Base-by-base conservation (phyloP, 2,888 invertebrate genomes). In the Pinctada fucata region DNA sequence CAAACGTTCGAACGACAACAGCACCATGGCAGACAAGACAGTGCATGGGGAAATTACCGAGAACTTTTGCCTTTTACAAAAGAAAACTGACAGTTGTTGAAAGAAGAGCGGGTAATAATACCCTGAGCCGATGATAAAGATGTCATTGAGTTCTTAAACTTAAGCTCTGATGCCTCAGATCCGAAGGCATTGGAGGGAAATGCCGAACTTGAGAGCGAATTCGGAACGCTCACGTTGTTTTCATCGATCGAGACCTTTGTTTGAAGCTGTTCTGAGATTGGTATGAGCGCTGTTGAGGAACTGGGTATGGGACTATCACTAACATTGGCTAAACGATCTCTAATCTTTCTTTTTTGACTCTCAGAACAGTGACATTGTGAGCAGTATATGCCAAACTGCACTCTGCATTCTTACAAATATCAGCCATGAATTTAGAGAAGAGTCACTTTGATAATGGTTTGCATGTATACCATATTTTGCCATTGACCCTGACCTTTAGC, bases 391-490 rank as follows among this genome's bases (percentile, higher is more conserved):
- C 45, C 45, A 45, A 16, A 45, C 67, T 67, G 8, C 67, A 67
- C 3, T 45, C 67, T 31, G 31, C 45, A 45, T 16, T 67, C 31
- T 67, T 2, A 4, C 67, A 4, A 31, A 67, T 67, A 2, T 67
- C 45, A n/a, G 67, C 31, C 67, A 67, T 2, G 10, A 67, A 67
- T 3, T 67, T 45, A 2, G 67, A 16, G 10, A 67, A 67, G 16
- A 67, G 16, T 2, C 45, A 2, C 8, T 6, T 2, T 2, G 67
- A 67, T 31, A 67, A 31, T 3, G 67, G 67, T 8, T 67, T 67
- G 45, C n/a, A 67, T 3, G 67, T 67, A 6, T 67, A 67, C 67
- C 67, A 67, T 2, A 67, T 45, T n/a, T n/a, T n/a, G n/a, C 16
- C 45, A 10, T 2, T 16, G 10, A 67, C 45, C 45, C 3, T 31